These are phyloP conservation scores for Protobothrops mucrosquamatus DNA, from an alignment of 2,113 vertebrate genomes.

Conservation along the genomic window DNA sequence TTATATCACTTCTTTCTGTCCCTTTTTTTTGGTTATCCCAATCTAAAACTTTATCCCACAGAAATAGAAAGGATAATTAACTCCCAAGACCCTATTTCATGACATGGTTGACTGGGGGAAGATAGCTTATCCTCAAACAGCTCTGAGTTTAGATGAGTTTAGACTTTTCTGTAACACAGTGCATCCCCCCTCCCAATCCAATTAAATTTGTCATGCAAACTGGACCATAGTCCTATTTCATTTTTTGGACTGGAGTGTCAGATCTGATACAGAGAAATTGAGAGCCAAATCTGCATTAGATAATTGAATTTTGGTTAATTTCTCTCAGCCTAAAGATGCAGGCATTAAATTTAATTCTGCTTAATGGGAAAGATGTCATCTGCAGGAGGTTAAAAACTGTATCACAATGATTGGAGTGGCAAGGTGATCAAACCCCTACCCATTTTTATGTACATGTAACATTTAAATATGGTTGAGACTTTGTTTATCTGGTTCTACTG, in stretches of 20 bases:
- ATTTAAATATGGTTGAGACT: background rate
- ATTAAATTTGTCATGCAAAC: background rate
- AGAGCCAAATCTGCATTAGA: background rate
- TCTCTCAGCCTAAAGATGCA: background rate
- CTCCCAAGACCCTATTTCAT: background rate
- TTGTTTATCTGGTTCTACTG: background rate
- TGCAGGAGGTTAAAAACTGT: background rate
- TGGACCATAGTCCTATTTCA: background rate
- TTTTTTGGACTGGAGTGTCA: background rate
- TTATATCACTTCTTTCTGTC: background rate
- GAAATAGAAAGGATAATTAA: background rate
- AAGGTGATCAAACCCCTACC: background rate
- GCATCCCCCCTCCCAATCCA: background rate
- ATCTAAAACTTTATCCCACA: background rate
- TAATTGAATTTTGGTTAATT: background rate
- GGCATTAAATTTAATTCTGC: background rate
- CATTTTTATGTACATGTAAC: background rate
- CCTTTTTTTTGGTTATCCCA: background rate
- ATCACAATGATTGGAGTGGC: background rate
- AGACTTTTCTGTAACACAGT: background rate
- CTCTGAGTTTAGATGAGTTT: background rate
- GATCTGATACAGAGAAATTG: background rate
- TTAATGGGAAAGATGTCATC: background rate
- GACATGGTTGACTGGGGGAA: background rate
- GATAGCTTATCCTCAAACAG: background rate